Evolutionary conservation across 2,797 vertebrate genomes (phyloP).

Genomic region (Atherinosoma microstoma): DNA sequence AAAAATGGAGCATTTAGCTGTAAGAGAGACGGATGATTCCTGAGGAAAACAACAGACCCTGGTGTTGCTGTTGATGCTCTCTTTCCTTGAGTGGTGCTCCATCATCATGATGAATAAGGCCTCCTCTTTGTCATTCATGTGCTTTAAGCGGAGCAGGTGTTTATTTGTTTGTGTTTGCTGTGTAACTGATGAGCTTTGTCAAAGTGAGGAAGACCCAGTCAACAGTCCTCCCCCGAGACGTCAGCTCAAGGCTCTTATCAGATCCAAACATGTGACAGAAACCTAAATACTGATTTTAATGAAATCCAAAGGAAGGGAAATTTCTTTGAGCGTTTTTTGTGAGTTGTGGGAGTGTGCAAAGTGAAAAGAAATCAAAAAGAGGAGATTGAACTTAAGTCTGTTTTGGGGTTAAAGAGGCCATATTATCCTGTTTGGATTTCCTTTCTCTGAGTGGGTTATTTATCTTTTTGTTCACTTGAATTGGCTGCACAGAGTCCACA

Average conservation of each 20-base stretch:
- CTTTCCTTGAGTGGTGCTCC: slow-evolving; percentile 48
- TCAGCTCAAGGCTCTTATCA: slow-evolving; percentile 7
- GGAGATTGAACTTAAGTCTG: slow-evolving; percentile 1
- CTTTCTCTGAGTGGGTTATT: not conserved
- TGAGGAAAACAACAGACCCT: slow-evolving; percentile 43
- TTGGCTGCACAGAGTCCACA: not conserved
- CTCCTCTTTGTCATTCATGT: slow-evolving; percentile 61
- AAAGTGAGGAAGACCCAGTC: slow-evolving; percentile 47
- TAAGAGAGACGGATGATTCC: slow-evolving; percentile 32
- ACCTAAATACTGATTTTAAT: slow-evolving; percentile 14
- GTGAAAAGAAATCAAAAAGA: not conserved
- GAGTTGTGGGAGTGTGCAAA: not conserved
- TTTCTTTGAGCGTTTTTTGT: not conserved
- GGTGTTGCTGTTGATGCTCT: slow-evolving; percentile 45
- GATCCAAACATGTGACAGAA: slow-evolving; percentile 5
- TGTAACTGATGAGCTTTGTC: slow-evolving; percentile 71
- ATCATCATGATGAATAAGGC: slow-evolving; percentile 63
- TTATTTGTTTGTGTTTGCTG: slow-evolving; percentile 57
- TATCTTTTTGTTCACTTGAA: not conserved
- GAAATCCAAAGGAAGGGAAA: not conserved
- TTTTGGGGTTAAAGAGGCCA: not conserved
- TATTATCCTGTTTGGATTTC: not conserved
- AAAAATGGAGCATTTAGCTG: slow-evolving; percentile 20
- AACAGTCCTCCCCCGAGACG: slow-evolving; percentile 37
- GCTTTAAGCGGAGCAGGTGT: slow-evolving; percentile 63